A percentile compares a stretch with the other conserved stretches of the same genome.
These are phyloP conservation scores for Drosophila azteca DNA, from an alignment of 1,140 invertebrate species.

Conservation along the genomic window DNA sequence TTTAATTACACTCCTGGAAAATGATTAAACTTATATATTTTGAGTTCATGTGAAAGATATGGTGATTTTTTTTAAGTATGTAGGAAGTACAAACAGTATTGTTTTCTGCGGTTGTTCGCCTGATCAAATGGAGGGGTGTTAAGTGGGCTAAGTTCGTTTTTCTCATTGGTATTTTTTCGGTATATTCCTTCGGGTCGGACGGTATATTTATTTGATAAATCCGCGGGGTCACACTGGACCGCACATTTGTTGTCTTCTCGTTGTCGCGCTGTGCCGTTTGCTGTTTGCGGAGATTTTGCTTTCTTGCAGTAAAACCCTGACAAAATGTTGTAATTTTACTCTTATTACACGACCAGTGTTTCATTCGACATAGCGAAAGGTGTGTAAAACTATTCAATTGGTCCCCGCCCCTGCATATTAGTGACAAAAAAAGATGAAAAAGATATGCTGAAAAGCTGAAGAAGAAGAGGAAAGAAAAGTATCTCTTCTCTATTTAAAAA, in stretches of 20 bases:
- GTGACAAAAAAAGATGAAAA: slow-evolving; percentile 57
- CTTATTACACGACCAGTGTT: slow-evolving; percentile 52
- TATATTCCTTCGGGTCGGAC: too few relatives aligned
- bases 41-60: too few relatives aligned
- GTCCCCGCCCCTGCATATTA: slow-evolving; percentile 31
- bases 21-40: too few relatives aligned
- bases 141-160: too few relatives aligned
- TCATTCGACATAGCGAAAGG: slow-evolving; percentile 57
- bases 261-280: slow-evolving; percentile 17
- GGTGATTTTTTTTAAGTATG: too few relatives aligned
- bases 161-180: too few relatives aligned
- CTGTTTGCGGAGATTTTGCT: slow-evolving; percentile 5
- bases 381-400: slow-evolving; percentile 47
- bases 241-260: slow-evolving; percentile 25
- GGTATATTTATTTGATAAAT: too few relatives aligned
- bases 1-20: too few relatives aligned
- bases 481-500: slow-evolving; percentile 81
- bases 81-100: too few relatives aligned
- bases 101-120: too few relatives aligned
- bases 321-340: slow-evolving; percentile 69
- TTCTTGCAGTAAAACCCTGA: slow-evolving; percentile 16
- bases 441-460: slow-evolving; percentile 70
- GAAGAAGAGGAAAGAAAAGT: slow-evolving; percentile 61
- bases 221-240: slow-evolving; percentile 1
- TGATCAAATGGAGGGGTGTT: too few relatives aligned